phyloP scores from a whole-genome alignment of 2,888 invertebrate species.

The Orthosia incerta region DNA sequence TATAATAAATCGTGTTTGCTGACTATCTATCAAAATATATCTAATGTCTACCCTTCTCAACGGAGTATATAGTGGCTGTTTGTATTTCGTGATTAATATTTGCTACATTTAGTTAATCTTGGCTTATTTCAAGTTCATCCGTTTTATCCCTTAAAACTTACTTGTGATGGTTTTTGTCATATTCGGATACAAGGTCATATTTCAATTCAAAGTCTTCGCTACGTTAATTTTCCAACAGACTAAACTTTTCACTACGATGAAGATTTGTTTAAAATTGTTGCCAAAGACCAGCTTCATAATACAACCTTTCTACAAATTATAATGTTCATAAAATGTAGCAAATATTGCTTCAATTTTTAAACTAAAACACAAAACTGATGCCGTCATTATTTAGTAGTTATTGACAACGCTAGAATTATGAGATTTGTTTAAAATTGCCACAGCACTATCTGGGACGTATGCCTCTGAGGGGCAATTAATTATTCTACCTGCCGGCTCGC shows the following conservation, averaged over 20 bases:
- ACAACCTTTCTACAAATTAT: constrained; percentile 1
- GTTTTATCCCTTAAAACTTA: constrained; percentile 30
- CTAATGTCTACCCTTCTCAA: constrained; percentile 60
- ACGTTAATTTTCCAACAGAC: constrained; percentile 8
- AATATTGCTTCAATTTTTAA: constrained; percentile 1
- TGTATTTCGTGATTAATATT: constrained; percentile 65
- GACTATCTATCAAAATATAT: constrained; percentile 62
- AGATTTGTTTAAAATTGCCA: constrained; percentile 63
- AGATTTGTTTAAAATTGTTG: constrained; percentile 21
- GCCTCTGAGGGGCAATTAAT: constrained; percentile 76
- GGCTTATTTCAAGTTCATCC: constrained; percentile 56
- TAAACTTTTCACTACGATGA: constrained; percentile 11
- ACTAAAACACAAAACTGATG: neutral
- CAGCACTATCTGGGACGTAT: constrained; percentile 65
- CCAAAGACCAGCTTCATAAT: constrained; percentile 1
- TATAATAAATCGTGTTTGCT: constrained; percentile 55
- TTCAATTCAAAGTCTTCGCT: constrained; percentile 40
- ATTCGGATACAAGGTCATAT: neutral
- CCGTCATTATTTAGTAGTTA: constrained; percentile 30
- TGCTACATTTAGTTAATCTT: constrained; percentile 58
- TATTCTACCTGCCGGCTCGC: constrained; percentile 76
- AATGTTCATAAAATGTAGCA: neutral
- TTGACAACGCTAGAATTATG: constrained; percentile 45
- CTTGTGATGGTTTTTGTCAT: constrained; percentile 8
- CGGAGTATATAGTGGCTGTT: constrained; percentile 48